Conservation (phyloP, 2,113 vertebrate genomes). For the Pterocles burchelli region DNA sequence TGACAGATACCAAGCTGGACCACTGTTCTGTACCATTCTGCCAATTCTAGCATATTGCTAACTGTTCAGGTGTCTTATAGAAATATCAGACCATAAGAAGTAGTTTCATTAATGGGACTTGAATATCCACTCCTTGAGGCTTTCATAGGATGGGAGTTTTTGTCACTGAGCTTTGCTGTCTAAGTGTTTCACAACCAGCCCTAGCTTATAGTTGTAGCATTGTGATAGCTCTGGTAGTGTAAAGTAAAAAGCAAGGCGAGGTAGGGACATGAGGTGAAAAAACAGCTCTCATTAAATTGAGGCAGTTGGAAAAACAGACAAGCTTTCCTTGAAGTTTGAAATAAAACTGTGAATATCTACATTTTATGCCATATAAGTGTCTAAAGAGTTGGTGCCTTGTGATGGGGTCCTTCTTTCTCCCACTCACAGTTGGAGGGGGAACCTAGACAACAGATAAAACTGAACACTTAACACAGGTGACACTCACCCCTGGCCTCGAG, state of each 20-base stretch:
- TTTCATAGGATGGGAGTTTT: not conserved
- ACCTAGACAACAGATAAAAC: not conserved
- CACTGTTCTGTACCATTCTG: not conserved
- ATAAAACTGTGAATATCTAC: not conserved
- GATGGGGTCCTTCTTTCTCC: not conserved
- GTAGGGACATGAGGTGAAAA: not conserved
- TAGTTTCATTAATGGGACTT: not conserved
- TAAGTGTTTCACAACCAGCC: not conserved
- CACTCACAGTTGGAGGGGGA: not conserved
- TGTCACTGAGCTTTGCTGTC: not conserved
- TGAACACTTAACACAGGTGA: not conserved
- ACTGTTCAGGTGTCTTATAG: not conserved
- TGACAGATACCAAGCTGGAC: not conserved
- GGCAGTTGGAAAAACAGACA: not conserved
- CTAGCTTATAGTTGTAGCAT: not conserved
- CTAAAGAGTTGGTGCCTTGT: not conserved
- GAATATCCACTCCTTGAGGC: not conserved
- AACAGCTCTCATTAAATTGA: not conserved
- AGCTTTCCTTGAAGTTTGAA: not conserved
- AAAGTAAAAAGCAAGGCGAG: not conserved
- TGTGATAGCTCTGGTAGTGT: not conserved
- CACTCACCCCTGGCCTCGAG: not conserved
- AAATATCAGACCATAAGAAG: not conserved
- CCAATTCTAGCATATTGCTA: not conserved
- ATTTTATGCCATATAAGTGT: not conserved